Conservation (phyloP, 2,113 vertebrate species). For the sheep (Ovis aries) region DNA sequence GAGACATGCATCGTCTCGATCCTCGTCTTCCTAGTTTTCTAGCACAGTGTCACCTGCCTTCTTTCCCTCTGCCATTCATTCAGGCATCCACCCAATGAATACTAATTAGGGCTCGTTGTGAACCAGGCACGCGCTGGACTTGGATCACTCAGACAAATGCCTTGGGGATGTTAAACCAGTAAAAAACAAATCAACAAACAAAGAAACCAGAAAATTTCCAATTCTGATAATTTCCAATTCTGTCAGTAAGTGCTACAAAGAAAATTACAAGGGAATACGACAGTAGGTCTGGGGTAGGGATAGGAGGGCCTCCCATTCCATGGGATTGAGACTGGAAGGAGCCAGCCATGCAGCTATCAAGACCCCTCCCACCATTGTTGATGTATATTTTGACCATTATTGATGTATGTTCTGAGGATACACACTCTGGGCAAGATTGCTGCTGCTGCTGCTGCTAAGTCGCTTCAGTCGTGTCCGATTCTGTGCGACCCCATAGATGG, state of each 20-base stretch:
- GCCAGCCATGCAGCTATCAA: neutral
- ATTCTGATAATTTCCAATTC: neutral
- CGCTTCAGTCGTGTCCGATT: no score
- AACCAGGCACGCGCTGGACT: neutral
- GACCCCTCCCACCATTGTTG: neutral
- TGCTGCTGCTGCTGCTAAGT: no score
- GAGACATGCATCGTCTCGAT: neutral
- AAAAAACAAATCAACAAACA: neutral
- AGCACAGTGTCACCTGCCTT: neutral
- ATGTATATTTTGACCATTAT: neutral
- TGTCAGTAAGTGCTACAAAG: neutral
- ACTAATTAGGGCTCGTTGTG: neutral
- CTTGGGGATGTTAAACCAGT: neutral
- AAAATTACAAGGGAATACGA: neutral
- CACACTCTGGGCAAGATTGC: neutral
- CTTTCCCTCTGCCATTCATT: neutral
- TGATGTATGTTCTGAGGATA: neutral
- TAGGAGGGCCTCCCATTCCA: neutral
- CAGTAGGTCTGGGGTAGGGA: neutral
- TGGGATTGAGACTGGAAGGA: neutral
- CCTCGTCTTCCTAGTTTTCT: neutral
- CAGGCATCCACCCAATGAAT: neutral
- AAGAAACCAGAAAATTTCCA: neutral
- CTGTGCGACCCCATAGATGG: no score
- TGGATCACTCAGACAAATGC: neutral